A percentile compares a stretch with the other conserved stretches of the same genome.
phyloP scores from a whole-genome alignment of 2,797 vertebrate species.

The Diplodus puntazzo region DNA sequence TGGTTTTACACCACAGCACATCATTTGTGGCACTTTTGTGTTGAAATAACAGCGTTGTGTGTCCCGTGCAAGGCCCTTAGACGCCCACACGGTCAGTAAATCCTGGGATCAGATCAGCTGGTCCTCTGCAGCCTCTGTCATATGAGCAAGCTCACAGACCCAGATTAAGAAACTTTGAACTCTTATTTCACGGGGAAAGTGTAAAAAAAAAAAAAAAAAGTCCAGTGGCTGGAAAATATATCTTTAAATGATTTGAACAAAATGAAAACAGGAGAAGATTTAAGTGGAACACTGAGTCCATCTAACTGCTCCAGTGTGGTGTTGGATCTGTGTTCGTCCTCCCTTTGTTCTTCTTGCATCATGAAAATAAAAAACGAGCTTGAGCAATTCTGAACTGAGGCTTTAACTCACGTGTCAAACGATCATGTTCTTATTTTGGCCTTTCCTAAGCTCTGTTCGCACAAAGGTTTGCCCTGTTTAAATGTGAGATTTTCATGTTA shows the following conservation, averaged over 20 bases:
- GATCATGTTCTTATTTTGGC: conserved; percentile 42
- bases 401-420: conserved; percentile 50
- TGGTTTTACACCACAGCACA: too few relatives aligned
- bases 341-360: not conserved
- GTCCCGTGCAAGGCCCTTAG: not conserved
- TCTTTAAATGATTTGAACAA: not conserved
- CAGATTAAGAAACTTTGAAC: conserved; percentile 38
- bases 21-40: not conserved
- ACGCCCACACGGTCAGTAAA: conserved; percentile 17
- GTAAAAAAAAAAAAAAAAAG: not conserved
- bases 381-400: not conserved
- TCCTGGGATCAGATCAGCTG: conserved; percentile 41
- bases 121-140: conserved; percentile 25
- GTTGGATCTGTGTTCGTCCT: not conserved
- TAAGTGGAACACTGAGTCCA: not conserved
- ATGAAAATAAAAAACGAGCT: not conserved
- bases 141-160: conserved; percentile 49
- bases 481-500: conserved; percentile 69
- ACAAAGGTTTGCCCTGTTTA: conserved; percentile 73
- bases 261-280: not conserved
- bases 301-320: not conserved
- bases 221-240: not conserved
- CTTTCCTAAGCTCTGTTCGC: conserved; percentile 52
- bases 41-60: not conserved
- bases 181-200: conserved; percentile 12